Conservation (phyloP, 2,888 invertebrate species). For the Lepidochrysops patricia region DNA sequence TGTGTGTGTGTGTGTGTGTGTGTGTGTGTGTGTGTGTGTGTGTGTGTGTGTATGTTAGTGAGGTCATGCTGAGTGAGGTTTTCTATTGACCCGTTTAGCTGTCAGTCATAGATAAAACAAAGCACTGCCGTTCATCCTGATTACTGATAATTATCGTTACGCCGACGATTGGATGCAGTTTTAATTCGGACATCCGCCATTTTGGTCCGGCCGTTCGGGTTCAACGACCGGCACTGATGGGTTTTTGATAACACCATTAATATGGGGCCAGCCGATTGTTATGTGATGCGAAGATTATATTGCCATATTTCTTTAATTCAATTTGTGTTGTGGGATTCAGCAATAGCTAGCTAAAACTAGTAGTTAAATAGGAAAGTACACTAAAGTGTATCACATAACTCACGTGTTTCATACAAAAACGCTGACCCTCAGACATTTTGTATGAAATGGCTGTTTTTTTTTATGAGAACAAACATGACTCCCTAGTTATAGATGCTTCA, state of each 20-base stretch:
- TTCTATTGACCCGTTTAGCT: no score
- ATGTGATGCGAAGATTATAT: slow-evolving; percentile 15
- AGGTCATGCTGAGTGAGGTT: no score
- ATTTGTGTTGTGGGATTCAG: not conserved
- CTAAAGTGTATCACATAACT: no score
- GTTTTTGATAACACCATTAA: slow-evolving; percentile 62
- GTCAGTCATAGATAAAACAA: slow-evolving; percentile 15
- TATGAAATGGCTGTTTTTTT: no score
- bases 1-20: no score
- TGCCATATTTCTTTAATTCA: not conserved
- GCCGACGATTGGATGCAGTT: slow-evolving; percentile 50
- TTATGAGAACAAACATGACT: no score
- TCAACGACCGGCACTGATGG: slow-evolving; percentile 58
- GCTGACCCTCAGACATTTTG: no score
- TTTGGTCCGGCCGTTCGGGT: slow-evolving; percentile 26
- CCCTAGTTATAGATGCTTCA: no score
- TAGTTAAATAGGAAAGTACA: no score
- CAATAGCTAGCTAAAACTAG: not conserved
- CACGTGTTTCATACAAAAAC: no score
- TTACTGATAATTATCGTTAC: slow-evolving; percentile 59
- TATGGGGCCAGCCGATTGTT: slow-evolving; percentile 35
- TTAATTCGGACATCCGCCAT: slow-evolving; percentile 53
- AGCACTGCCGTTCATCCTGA: slow-evolving; percentile 45
- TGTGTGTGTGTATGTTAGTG: no score
- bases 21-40: no score